Evolutionary conservation across 2,113 vertebrate genomes (phyloP).

Genomic region (Hippocampus zosterae): DNA sequence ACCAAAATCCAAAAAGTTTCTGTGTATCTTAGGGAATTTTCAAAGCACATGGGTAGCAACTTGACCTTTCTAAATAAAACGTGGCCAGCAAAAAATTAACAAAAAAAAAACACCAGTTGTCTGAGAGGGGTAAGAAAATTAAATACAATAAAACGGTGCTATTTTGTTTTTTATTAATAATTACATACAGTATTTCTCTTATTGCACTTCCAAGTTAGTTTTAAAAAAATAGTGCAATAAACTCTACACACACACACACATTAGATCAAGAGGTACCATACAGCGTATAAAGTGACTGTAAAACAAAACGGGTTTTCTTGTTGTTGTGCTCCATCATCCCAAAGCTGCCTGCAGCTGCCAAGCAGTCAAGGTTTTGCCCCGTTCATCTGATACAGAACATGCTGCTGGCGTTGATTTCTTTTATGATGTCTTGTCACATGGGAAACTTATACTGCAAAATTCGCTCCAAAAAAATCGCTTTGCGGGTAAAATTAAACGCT

Average conservation of each 20-base stretch:
- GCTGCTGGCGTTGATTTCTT: neutral
- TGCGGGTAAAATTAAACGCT: constrained; percentile 23
- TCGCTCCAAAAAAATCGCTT: neutral
- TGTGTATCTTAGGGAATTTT: no score
- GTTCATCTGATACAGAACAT: neutral
- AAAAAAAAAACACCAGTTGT: no score
- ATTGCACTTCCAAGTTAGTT: constrained; percentile 78
- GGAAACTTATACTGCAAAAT: neutral
- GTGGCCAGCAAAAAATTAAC: no score
- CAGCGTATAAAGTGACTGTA: constrained; percentile 66
- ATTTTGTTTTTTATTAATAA: constrained; percentile 69
- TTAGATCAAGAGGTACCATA: constrained; percentile 72
- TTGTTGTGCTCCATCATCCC: constrained; percentile 47
- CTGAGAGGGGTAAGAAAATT: neutral
- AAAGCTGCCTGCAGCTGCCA: constrained; percentile 81
- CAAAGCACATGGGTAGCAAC: no score
- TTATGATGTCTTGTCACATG: neutral
- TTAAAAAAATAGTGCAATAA: constrained; percentile 77
- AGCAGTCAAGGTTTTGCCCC: constrained; percentile 36
- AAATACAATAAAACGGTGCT: constrained; percentile 57
- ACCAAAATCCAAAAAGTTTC: no score
- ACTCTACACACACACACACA: constrained; percentile 55
- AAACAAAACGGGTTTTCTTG: constrained; percentile 49
- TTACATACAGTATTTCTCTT: constrained; percentile 77
- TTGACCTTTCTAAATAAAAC: no score